These are phyloP conservation scores for Ceratina calcarata DNA, from an alignment of 1,140 invertebrate species.

Conservation along the genomic window DNA sequence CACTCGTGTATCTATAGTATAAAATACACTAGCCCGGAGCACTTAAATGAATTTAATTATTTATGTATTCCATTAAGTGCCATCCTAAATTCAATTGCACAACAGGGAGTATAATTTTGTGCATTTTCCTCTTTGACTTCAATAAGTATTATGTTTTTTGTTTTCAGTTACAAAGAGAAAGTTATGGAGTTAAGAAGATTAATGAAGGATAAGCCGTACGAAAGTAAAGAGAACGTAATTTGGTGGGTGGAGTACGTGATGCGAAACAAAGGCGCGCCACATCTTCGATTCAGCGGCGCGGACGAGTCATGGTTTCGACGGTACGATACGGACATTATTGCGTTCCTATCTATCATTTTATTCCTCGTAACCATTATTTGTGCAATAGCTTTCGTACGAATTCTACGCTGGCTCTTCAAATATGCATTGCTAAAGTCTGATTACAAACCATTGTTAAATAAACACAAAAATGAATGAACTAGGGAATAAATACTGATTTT, in stretches of 20 bases:
- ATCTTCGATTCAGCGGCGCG: constrained; percentile 68
- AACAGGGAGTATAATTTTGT: no score
- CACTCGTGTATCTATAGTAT: no score
- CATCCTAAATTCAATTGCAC: no score
- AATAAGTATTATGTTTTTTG: background rate
- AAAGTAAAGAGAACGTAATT: constrained; percentile 74
- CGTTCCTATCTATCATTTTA: constrained; percentile 55
- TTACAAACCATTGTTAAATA: no score
- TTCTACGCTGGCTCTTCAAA: constrained; percentile 5
- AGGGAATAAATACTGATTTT: no score
- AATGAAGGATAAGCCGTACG: constrained; percentile 76
- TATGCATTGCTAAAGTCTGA: no score
- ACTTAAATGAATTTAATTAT: no score
- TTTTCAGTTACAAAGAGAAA: constrained; percentile 70
- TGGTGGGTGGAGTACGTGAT: constrained; percentile 81
- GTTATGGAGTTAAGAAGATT: constrained; percentile 56
- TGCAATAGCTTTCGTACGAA: background rate
- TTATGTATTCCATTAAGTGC: no score
- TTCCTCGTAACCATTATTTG: background rate
- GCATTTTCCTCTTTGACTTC: no score
- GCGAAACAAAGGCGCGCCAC: constrained; percentile 74
- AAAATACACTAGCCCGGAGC: no score
- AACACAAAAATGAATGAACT: no score
- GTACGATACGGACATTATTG: constrained; percentile 77
- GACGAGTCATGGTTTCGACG: constrained; percentile 77